Evolutionary conservation across 2,113 vertebrate species (phyloP).

Genomic region (Mesocricetus auratus): DNA sequence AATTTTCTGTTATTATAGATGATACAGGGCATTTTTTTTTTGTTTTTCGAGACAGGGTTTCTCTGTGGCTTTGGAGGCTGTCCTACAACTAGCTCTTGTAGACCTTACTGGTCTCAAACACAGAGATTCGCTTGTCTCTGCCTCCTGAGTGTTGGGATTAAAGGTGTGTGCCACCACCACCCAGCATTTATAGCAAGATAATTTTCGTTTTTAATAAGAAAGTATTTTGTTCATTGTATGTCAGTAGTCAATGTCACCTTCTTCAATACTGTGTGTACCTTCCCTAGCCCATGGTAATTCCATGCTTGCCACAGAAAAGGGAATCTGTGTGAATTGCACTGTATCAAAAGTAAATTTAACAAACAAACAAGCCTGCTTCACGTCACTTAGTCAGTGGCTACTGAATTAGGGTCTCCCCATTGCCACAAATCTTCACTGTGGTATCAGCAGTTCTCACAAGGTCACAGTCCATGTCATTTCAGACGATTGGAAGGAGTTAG

Average conservation of each 20-base stretch:
- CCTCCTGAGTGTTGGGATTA: too few species aligned
- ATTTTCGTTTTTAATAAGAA: constrained; percentile 1
- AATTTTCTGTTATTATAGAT: neutral
- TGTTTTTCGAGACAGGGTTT: too few species aligned
- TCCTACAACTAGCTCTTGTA: too few species aligned
- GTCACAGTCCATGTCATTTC: neutral
- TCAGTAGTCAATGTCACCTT: neutral
- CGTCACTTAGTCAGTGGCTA: neutral
- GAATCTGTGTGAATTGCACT: neutral
- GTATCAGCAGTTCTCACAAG: too few species aligned
- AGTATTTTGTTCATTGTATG: neutral
- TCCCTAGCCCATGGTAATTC: fast-evolving
- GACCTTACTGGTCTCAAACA: too few species aligned
- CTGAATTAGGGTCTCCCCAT: fast-evolving
- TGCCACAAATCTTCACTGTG: neutral
- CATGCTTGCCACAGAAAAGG: neutral
- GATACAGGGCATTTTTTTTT: neutral
- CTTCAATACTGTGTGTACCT: neutral
- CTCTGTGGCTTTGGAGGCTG: too few species aligned
- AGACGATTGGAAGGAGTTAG: neutral
- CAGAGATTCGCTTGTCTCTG: too few species aligned
- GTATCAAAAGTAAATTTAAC: neutral
- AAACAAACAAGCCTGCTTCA: neutral
- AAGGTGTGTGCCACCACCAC: too few species aligned
- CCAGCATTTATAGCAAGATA: neutral